phyloP scores from a whole-genome alignment of 1,140 invertebrate species.

The Habropoda laboriosa region DNA sequence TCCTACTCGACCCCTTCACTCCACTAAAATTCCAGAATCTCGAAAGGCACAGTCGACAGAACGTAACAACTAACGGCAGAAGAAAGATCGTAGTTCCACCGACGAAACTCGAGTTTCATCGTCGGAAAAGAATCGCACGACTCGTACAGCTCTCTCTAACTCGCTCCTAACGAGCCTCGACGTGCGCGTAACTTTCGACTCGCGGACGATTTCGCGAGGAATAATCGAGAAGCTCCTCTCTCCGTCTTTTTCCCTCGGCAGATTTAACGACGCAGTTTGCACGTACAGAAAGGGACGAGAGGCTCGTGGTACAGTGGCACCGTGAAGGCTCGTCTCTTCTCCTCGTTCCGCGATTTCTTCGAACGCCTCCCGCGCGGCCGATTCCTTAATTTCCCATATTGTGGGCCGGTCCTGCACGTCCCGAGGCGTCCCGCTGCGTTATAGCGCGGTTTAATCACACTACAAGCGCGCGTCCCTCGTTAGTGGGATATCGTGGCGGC shows the following conservation, averaged over 20 bases:
- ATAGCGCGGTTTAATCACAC: constrained; percentile 73
- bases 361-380: constrained; percentile 29
- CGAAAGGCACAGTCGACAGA: too few species aligned
- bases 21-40: too few species aligned
- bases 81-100: too few species aligned
- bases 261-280: constrained; percentile 39
- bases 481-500: constrained; percentile 72
- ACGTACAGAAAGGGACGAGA: constrained; percentile 1
- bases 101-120: not conserved
- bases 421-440: constrained; percentile 55
- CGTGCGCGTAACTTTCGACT: constrained; percentile 22
- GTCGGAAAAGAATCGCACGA: too few species aligned
- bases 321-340: not conserved
- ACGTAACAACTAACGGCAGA: too few species aligned
- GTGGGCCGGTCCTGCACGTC: constrained; percentile 51
- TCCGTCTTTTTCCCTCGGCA: not conserved
- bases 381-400: constrained; percentile 64
- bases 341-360: constrained; percentile 1
- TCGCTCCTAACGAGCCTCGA: not conserved
- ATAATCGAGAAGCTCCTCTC: constrained; percentile 37
- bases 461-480: constrained; percentile 72
- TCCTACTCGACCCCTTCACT: too few species aligned
- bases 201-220: constrained; percentile 27
- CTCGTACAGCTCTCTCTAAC: not conserved
- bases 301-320: not conserved